Base-by-base conservation (phyloP, 2,113 vertebrate genomes). In the Corydoras maculifer region DNA sequence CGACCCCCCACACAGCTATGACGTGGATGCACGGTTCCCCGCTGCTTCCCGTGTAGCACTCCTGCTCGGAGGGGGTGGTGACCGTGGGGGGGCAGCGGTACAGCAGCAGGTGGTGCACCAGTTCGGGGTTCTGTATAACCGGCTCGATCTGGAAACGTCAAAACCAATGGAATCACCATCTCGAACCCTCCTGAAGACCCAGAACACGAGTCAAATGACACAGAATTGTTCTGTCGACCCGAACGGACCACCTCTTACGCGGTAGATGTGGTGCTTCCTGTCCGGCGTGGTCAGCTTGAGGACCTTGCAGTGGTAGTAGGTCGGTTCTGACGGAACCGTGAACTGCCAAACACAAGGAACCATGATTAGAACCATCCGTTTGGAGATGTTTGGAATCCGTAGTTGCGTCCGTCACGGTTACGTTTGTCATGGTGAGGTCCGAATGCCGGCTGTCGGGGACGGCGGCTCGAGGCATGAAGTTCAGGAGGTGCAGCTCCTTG, bases 241-340 rank as follows among this genome's bases (percentile, higher is more conserved):
- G 0, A 43, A 43, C 35, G 51, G 9, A 14, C 4, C 61, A 43
- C 5, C 50, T 43, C 71, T 87, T 84, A 93, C 92, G 86, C 83
- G 87, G 80, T 87, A 89, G 71, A 94, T 84, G 11, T 90, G 91
- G 72, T 92, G 84, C 49, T 93, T 93, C 72, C 70, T 62, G 14
- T 62, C 80, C 3, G 92, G 75, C 0, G 65, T 59, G 13, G 91
- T 85, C 3, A 91, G 74, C 9, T 80, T 85, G 35, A 91, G 79
- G 67, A 94, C 75, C 50, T 85, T 90, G 64, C 91, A 93, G 74
- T 91, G 87, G 3, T 94, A 93, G 6, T 88, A 87, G 25, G 91
- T 94, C 1, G 79, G 79, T 3, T 70, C 35, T 3, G 77, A 49
- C 7, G 90, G 90, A 62, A 94, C 30, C 31, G 77, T 72, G 65